Evolutionary conservation across 2,113 vertebrate genomes (phyloP), one percentile per base, ranked within the genome.

Genomic region (Gopherus flavomarginatus): DNA sequence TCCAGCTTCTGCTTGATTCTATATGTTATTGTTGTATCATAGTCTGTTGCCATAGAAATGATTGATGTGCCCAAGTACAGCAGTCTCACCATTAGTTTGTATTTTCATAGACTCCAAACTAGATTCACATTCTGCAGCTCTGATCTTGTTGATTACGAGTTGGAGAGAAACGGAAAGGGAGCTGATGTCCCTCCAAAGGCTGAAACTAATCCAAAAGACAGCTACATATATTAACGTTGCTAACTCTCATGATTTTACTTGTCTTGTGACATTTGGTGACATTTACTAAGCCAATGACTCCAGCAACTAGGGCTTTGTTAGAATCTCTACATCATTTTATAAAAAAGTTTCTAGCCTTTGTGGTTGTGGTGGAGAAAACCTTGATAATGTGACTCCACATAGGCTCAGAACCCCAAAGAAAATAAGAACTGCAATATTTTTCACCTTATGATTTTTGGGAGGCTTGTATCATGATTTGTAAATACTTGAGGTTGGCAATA

Each of bases 31-130:
- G 75, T 93, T 95, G 86, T 54, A 93, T 59, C n/a, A 89, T 94
- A 3, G 50, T 86, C 92, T 89, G 96, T 97, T 97, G 96, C 96
- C 94, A 97, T 96, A 97, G 97, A 97, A 97, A 97, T 96, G 54
- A 97, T 95, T 96, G 95, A 91, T 96, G 92, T 80, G 80, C 75
- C 91, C 75, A 97, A 69, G 90, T 92, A 89, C 62, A 19, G 11
- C 42, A 90, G 96, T 96, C 80, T 89, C 94, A 86, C 84, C 75
- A 87, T 94, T 93, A 24, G 42, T 52, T 93, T 91, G 50, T 80
- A 47, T 96, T 82, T 92, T 69, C 31, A 69, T 75, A 83, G 11
- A 85, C 82, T 90, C 90, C 90, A 95, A 92, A 88, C 27, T 59
- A 91, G 47, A 69, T 4, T 93, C 27, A 90, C 35, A 9, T n/a